phyloP scores from a whole-genome alignment of 2,797 vertebrate genomes.

The Rhabdophis nuchalis region DNA sequence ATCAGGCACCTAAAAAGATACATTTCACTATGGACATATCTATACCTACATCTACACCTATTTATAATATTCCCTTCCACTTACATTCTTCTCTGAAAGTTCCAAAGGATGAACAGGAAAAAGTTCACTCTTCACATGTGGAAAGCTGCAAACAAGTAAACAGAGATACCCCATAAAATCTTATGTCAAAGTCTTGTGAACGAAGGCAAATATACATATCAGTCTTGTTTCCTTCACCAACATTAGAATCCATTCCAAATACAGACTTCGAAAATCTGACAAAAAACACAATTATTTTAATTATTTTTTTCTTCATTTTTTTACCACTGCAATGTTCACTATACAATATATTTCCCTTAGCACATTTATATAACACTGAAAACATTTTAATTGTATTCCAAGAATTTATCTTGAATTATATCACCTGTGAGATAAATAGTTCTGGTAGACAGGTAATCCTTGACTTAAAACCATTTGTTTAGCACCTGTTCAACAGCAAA shows the following conservation, averaged over 20 bases:
- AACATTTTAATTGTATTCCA: not conserved
- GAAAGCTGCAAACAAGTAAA: slow-evolving; percentile 75
- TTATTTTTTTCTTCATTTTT: not conserved
- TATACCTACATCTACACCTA: not conserved
- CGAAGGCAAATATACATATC: not conserved
- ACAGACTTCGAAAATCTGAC: not conserved
- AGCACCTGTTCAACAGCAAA: not conserved
- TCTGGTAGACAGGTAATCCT: not conserved
- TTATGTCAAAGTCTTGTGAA: not conserved
- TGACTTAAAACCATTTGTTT: not conserved
- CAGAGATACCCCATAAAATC: not conserved
- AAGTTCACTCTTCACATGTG: slow-evolving; percentile 89
- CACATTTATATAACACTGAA: not conserved
- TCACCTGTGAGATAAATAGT: not conserved
- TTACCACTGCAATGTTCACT: not conserved
- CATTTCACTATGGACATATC: not conserved
- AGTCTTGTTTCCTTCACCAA: accelerated
- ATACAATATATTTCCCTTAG: accelerated
- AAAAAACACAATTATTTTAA: not conserved
- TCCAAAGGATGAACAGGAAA: slow-evolving; percentile 89
- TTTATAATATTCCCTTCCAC: slow-evolving; percentile 50
- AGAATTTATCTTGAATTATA: not conserved
- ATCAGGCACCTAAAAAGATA: not conserved
- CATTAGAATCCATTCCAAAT: not conserved
- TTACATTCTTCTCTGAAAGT: slow-evolving; percentile 92